These are phyloP conservation scores for Epizoanthus ramosus DNA, from an alignment of 92 coral and sea anemone genomes.

Conservation along the genomic window DNA sequence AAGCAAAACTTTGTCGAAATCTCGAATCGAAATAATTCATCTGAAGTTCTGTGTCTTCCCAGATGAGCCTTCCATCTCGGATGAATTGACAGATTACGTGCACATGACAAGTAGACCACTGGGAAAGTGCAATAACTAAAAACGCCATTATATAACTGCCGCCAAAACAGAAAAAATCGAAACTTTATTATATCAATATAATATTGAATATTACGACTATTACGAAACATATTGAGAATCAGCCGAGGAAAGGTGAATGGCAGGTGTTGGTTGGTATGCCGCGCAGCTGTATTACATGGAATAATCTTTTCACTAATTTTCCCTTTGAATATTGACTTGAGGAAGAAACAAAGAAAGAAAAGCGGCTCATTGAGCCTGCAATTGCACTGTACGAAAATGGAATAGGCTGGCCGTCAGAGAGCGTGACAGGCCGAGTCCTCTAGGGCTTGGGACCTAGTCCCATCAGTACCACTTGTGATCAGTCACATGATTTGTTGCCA, in stretches of 20 bases:
- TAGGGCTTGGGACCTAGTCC: conserved; percentile 41
- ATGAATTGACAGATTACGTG: no score
- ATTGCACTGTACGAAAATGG: conserved; percentile 46
- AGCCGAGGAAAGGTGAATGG: conserved; percentile 32
- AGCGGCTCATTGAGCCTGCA: conserved; percentile 66
- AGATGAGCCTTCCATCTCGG: no score
- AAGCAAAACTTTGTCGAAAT: no score
- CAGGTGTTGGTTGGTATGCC: conserved; percentile 4
- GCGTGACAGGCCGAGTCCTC: conserved; percentile 22
- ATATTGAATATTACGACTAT: no score
- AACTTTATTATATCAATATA: no score
- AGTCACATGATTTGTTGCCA: conserved; percentile 47
- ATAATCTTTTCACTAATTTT: conserved; percentile 34
- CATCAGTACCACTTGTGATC: conserved; percentile 38
- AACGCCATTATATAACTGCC: no score
- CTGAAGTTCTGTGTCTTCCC: no score
- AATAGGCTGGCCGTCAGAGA: conserved; percentile 48
- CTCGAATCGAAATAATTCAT: no score
- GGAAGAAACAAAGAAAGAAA: conserved; percentile 45
- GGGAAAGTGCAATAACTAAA: no score
- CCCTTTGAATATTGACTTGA: conserved; percentile 21
- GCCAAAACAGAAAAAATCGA: no score
- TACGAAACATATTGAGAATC: no score
- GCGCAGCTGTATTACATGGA: conserved; percentile 36
- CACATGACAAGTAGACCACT: no score